phyloP scores from a whole-genome alignment of 2,113 vertebrate species.

The Poicephalus meyeri region DNA sequence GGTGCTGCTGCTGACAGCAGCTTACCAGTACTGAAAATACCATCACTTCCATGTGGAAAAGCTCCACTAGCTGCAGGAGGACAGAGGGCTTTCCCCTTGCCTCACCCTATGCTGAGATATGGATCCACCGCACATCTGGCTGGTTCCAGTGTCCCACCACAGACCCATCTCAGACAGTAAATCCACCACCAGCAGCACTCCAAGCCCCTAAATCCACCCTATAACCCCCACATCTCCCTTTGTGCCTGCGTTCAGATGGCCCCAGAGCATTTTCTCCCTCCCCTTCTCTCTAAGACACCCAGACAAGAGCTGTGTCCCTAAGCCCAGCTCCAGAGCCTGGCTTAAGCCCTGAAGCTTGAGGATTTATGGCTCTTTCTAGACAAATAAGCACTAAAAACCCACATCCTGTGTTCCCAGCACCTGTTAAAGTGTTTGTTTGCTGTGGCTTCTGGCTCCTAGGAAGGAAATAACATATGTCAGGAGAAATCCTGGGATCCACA shows the following conservation, averaged over 20 bases:
- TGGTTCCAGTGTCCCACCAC: neutral
- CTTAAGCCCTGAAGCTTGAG: neutral
- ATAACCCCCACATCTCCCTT: rapidly evolving
- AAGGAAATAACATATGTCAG: conserved; percentile 11
- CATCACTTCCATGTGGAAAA: neutral
- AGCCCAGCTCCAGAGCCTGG: neutral
- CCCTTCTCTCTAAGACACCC: rapidly evolving
- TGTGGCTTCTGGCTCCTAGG: neutral
- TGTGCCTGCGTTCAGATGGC: neutral
- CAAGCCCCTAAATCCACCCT: neutral
- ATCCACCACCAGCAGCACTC: neutral
- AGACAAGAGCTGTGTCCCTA: neutral
- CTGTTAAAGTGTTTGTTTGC: neutral
- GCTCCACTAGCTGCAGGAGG: neutral
- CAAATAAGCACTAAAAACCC: neutral
- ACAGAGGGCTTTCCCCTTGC: neutral
- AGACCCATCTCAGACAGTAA: neutral
- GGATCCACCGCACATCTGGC: rapidly evolving
- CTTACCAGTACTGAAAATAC: neutral
- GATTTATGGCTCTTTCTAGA: neutral
- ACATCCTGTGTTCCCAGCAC: rapidly evolving
- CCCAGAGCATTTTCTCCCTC: neutral
- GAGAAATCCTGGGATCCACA: conserved; percentile 3
- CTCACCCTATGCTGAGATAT: rapidly evolving
- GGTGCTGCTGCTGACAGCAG: neutral